phyloP scores from a whole-genome alignment of 1,140 invertebrate genomes.

The Acromyrmex heyeri region DNA sequence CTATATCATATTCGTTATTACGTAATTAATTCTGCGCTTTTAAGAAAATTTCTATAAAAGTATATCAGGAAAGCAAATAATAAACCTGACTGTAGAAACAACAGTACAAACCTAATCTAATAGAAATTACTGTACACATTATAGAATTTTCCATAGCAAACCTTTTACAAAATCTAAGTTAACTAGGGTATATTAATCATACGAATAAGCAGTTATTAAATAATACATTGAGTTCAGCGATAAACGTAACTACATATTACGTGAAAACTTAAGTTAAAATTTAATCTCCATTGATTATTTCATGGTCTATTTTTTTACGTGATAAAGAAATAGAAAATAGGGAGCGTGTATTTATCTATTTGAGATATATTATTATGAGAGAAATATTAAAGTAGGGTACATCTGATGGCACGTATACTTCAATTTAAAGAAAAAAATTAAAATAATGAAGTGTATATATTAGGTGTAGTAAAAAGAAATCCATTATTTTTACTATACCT shows the following conservation, averaged over 20 bases:
- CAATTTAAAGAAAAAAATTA: conserved; percentile 1
- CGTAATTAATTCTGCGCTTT: neutral
- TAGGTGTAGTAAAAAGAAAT: too few species aligned
- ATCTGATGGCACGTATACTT: neutral
- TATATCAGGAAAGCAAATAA: neutral
- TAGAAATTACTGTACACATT: neutral
- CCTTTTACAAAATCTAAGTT: neutral
- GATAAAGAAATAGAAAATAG: conserved; percentile 64
- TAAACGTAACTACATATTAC: conserved; percentile 58
- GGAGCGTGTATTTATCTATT: conserved; percentile 17
- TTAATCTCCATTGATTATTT: conserved; percentile 58
- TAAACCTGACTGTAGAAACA: neutral
- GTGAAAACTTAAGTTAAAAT: conserved; percentile 39
- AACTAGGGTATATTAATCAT: conserved; percentile 1
- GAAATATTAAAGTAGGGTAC: neutral
- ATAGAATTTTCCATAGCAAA: neutral
- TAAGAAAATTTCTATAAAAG: conserved; percentile 17
- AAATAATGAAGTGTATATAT: neutral
- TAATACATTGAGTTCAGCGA: conserved; percentile 60
- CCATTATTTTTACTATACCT: too few species aligned
- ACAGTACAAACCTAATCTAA: neutral
- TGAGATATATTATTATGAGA: conserved; percentile 43
- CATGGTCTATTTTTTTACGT: conserved; percentile 68
- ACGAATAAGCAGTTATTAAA: conserved; percentile 70
- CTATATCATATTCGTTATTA: neutral